These are phyloP conservation scores for Calypte anna DNA, from an alignment of 2,113 vertebrate genomes.

Conservation along the genomic window DNA sequence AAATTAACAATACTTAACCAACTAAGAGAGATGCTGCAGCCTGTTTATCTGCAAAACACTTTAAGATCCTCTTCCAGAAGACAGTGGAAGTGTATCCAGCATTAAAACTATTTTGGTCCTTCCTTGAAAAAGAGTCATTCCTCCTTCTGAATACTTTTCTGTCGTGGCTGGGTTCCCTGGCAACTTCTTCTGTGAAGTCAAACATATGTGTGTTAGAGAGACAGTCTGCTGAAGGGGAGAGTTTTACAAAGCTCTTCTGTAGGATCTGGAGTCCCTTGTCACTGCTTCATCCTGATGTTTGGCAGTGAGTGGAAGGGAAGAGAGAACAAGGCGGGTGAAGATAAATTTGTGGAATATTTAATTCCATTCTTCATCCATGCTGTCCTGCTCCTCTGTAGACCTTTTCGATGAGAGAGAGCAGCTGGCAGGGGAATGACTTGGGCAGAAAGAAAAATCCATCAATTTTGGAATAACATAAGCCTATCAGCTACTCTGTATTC, in stretches of 20 bases:
- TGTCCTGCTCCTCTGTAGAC: not conserved
- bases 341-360: not conserved
- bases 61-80: not conserved
- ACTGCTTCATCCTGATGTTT: not conserved
- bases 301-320: not conserved
- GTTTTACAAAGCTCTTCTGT: not conserved
- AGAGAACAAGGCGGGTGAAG: not conserved
- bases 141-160: not conserved
- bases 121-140: not conserved
- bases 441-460: not conserved
- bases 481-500: constrained; percentile 21
- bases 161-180: constrained; percentile 21
- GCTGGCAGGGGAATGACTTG: not conserved
- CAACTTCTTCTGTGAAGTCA: not conserved
- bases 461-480: not conserved
- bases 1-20: not conserved
- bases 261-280: not conserved
- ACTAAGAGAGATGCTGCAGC: not conserved
- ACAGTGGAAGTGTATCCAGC: not conserved
- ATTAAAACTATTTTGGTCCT: not conserved
- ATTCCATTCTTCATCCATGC: not conserved
- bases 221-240: not conserved
- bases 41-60: not conserved
- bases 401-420: not conserved
- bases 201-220: not conserved